These are phyloP conservation scores for Holocentrus rufus DNA, from an alignment of 2,797 vertebrate species.

Conservation along the genomic window DNA sequence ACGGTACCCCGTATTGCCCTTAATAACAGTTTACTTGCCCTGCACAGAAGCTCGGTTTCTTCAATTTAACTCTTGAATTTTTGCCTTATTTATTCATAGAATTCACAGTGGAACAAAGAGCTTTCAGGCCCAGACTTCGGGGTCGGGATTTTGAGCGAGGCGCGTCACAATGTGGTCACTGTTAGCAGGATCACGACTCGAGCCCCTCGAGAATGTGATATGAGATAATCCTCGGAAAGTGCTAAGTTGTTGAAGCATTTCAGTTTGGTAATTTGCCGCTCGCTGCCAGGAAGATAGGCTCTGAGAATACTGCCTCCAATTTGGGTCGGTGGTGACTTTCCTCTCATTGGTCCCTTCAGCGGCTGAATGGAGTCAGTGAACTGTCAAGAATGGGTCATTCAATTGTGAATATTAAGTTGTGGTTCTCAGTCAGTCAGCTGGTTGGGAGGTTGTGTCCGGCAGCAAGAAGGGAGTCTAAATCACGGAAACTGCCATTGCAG, in stretches of 20 bases:
- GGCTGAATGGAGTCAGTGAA: constrained; percentile 79
- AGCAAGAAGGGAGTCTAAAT: constrained; percentile 24
- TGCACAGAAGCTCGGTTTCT: constrained; percentile 29
- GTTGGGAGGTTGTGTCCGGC: constrained; percentile 50
- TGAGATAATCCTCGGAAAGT: constrained; percentile 72
- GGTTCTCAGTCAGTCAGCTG: constrained; percentile 40
- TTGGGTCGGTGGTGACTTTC: constrained; percentile 63
- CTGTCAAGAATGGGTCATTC: constrained; percentile 79
- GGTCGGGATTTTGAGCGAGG: constrained; percentile 51
- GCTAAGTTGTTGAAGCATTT: constrained; percentile 67
- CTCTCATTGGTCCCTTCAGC: constrained; percentile 62
- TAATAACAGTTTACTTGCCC: constrained; percentile 59
- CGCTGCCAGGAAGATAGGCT: constrained; percentile 36
- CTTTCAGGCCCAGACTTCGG: constrained; percentile 60
- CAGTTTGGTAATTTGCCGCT: constrained; percentile 57
- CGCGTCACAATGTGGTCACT: constrained; percentile 75
- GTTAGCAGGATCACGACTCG: constrained; percentile 65
- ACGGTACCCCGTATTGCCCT: constrained; percentile 1
- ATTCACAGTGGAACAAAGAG: constrained; percentile 73
- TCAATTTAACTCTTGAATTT: constrained; percentile 51
- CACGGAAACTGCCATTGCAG: background rate
- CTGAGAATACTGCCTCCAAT: constrained; percentile 53
- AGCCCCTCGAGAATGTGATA: constrained; percentile 73
- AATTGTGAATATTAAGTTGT: constrained; percentile 77
- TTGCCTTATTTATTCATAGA: constrained; percentile 67